A percentile compares a stretch with the other conserved stretches of the same genome.
Evolutionary conservation across 64 coral and sea anemone species (phyloP).

Genomic region (Montipora foliosa): DNA sequence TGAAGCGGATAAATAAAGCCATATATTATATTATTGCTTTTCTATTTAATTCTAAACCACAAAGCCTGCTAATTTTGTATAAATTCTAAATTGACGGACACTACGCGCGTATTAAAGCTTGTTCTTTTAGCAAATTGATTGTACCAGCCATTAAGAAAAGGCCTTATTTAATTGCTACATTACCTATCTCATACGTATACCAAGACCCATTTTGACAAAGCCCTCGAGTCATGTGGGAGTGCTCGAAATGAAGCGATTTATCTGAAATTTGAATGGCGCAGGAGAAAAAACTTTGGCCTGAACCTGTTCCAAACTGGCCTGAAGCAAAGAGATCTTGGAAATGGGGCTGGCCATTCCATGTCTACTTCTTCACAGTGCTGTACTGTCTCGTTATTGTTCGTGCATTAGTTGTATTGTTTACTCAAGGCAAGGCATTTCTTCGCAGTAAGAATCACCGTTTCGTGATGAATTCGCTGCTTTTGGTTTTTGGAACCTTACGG

Average conservation of each 20-base stretch:
- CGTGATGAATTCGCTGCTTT: constrained; percentile 56
- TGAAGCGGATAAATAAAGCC: no score
- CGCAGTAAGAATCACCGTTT: constrained; percentile 49
- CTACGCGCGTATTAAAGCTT: no score
- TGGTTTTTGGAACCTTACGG: constrained; percentile 49
- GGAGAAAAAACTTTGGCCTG: constrained; percentile 49
- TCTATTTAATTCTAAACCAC: no score
- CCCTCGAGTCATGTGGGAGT: no score
- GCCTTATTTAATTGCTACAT: no score
- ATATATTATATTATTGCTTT: no score
- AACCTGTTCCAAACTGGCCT: constrained; percentile 74
- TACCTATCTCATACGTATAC: no score
- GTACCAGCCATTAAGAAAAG: no score
- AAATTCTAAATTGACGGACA: no score
- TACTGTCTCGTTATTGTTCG: constrained; percentile 16
- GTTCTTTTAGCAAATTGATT: no score
- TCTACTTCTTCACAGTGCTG: constrained; percentile 50
- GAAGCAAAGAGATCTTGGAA: constrained; percentile 27
- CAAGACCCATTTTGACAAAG: no score
- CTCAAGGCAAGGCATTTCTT: background rate
- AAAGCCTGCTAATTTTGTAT: no score
- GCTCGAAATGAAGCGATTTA: background rate
- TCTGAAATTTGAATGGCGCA: background rate
- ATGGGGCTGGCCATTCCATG: constrained; percentile 65
- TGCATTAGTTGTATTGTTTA: background rate